phyloP scores from a whole-genome alignment of 2,113 vertebrate genomes.

The Oriolus oriolus region DNA sequence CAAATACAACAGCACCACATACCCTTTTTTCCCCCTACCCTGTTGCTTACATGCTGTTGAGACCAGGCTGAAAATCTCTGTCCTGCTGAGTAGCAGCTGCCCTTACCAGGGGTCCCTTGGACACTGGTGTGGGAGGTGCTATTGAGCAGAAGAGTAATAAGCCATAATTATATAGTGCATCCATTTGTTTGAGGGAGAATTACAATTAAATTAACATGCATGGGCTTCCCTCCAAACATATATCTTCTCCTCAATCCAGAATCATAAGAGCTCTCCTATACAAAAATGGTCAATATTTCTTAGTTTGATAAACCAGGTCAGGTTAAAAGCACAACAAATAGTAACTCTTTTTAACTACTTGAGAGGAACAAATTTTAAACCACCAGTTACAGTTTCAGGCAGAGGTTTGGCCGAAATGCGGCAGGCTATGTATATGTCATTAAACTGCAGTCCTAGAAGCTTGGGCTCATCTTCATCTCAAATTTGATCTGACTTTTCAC shows the following conservation, averaged over 20 bases:
- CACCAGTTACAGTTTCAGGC: neutral
- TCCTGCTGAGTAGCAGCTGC: neutral
- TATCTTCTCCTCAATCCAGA: neutral
- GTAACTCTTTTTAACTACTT: neutral
- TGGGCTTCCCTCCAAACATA: neutral
- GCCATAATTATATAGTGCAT: neutral
- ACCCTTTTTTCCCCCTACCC: too few relatives aligned
- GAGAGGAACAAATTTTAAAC: neutral
- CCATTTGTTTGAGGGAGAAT: neutral
- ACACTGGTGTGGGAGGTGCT: neutral
- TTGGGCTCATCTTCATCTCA: neutral
- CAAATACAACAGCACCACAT: neutral
- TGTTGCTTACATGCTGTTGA: neutral
- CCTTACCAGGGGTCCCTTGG: neutral
- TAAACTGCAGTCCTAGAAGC: constrained; percentile 15
- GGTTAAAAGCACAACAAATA: neutral
- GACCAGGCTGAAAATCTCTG: neutral
- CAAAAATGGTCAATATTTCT: neutral
- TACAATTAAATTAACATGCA: rapidly evolving
- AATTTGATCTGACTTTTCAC: constrained; percentile 30
- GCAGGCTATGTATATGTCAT: neutral
- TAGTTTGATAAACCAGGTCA: neutral
- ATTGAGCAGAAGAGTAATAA: neutral
- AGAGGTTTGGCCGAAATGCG: neutral
- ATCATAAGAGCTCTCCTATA: neutral